phyloP scores from a whole-genome alignment of 2,113 vertebrate species.

The Rhipidura dahli region DNA sequence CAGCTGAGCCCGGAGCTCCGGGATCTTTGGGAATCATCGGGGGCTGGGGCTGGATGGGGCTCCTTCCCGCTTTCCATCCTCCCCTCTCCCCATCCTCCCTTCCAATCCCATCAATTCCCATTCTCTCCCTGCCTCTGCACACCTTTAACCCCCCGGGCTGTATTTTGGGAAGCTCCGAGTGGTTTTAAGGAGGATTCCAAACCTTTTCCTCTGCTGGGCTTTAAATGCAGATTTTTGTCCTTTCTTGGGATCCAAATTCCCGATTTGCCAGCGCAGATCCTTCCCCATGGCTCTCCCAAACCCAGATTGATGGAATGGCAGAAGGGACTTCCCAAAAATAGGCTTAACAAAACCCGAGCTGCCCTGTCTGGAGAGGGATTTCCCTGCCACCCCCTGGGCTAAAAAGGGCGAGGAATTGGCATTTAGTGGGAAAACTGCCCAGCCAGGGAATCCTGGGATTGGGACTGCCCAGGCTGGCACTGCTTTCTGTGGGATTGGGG shows the following conservation, averaged over 20 bases:
- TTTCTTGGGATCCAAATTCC: fast-evolving
- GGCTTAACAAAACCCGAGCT: neutral
- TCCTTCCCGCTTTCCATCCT: neutral
- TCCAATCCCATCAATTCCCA: fast-evolving
- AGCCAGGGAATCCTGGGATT: neutral
- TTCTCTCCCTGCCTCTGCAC: neutral
- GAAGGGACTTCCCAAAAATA: neutral
- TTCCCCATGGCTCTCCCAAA: neutral
- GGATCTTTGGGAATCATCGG: neutral
- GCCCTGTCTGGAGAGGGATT: neutral
- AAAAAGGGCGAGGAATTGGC: neutral
- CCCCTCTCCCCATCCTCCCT: neutral
- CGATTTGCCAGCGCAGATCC: neutral
- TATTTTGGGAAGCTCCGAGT: neutral
- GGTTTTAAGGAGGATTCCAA: neutral
- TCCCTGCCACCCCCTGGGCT: neutral
- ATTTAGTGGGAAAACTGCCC: neutral
- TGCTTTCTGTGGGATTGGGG: neutral
- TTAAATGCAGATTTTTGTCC: neutral
- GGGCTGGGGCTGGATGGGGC: neutral
- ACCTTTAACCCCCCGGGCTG: neutral
- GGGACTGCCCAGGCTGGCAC: neutral
- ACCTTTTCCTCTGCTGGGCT: neutral
- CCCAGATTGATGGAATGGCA: neutral
- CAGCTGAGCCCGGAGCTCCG: neutral